Evolutionary conservation across 2,888 invertebrate genomes (phyloP), one percentile per base, ranked within the genome.

Genomic region (Anthophora plumipes): DNA sequence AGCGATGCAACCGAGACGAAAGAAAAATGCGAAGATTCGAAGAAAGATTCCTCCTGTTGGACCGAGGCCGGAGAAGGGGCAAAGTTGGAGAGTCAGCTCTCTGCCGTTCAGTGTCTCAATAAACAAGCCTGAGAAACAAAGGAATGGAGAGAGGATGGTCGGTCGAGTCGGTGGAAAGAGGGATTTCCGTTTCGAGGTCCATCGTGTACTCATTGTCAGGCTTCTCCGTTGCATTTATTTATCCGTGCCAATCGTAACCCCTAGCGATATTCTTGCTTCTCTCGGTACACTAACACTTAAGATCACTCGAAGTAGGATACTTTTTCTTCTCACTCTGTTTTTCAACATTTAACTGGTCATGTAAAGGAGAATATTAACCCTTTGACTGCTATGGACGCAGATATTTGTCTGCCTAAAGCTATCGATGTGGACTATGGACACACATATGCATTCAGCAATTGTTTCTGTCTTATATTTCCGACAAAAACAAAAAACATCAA

Each of bases 41-140:
- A 70, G 77, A 77, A 83, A 83, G 79, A 82, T 82, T 80, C 55
- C 71, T 54, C 31, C 43, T 54, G 75, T 8, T 31, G 57, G 76
- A 57, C 63, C 57, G 46, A 57, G n/a, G 60, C n/a, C 41, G 37
- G 66, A 67, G 66, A 66, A 41, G 63, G 68, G 61, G 43, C 9
- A 55, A 80, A 78, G 80, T 77, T 73, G 67, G 59, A 43, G 73
- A 76, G 59, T 75, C 78, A 75, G 60, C 64, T 46, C 61, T 55
- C 74, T 41, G 22, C 60, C 52, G 48, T 57, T 57, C 75, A 43
- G 55, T 64, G 60, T 75, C 77, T 71, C 76, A 74, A 76, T 77
- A 84, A 86, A 86, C 84, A 85, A 83, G 64, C 69, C 57, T 11
- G 68, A 48, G 81, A 81, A 75, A 66, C 84, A 84, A 77, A 80